Conservation (phyloP, 2,797 vertebrate genomes). For the Euphonia xanthogaster region DNA sequence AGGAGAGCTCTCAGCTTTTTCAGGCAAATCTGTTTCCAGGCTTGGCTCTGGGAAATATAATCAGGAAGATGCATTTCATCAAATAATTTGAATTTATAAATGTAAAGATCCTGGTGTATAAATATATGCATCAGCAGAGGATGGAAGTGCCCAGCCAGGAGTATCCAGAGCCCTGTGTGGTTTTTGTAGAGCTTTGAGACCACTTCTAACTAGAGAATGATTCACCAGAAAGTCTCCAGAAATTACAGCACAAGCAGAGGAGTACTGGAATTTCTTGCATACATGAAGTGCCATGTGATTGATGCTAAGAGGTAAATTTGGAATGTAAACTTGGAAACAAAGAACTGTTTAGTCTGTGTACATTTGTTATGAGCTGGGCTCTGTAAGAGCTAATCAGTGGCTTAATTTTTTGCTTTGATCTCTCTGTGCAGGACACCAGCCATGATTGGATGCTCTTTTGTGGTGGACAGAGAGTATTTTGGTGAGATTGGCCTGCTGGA, state of each 20-base stretch:
- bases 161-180: neutral
- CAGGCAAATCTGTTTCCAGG: neutral
- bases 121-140: neutral
- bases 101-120: neutral
- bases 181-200: neutral
- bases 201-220: neutral
- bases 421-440: constrained; percentile 87
- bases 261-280: neutral
- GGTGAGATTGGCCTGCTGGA: constrained; percentile 94
- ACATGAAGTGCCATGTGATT: neutral
- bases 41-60: neutral
- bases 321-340: neutral
- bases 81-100: neutral
- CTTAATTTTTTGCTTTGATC: neutral
- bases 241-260: neutral
- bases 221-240: neutral
- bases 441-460: constrained; percentile 98
- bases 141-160: neutral
- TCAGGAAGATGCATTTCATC: neutral
- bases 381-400: neutral
- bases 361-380: neutral
- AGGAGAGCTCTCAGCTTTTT: neutral
- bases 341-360: neutral
- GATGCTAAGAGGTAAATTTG: neutral
- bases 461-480: constrained; percentile 95